Evolutionary conservation across 2,888 invertebrate genomes (phyloP).

Genomic region (Panorpa germanica): DNA sequence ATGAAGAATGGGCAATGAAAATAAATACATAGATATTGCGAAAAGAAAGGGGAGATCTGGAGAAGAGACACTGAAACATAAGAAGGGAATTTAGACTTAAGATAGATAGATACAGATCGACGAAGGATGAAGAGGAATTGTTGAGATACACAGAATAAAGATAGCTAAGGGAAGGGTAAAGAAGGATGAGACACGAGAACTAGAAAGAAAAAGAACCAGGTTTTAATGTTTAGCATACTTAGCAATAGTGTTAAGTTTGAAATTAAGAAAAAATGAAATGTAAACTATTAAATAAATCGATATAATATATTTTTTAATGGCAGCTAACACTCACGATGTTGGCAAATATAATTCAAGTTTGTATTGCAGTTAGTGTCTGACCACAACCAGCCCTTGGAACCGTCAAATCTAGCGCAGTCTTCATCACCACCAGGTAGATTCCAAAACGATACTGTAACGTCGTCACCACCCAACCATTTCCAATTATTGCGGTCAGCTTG

Average conservation of each 20-base stretch:
- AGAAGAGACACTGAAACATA: too few species aligned
- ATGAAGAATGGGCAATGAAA: not conserved
- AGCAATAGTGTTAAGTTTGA: too few species aligned
- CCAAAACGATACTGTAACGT: slow-evolving; percentile 84
- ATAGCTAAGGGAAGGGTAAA: too few species aligned
- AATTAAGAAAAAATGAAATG: not conserved
- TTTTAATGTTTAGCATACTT: too few species aligned
- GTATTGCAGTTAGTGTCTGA: slow-evolving; percentile 77
- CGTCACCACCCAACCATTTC: slow-evolving; percentile 81
- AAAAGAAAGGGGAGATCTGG: too few species aligned
- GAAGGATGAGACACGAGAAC: too few species aligned
- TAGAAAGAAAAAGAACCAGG: too few species aligned
- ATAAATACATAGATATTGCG: not conserved
- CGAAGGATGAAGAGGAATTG: too few species aligned
- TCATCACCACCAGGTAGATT: slow-evolving; percentile 68
- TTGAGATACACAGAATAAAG: too few species aligned
- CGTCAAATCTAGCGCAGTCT: slow-evolving; percentile 78
- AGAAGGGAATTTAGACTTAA: too few species aligned
- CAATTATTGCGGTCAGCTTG: slow-evolving; percentile 56
- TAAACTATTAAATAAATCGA: slow-evolving; percentile 4
- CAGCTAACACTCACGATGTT: slow-evolving; percentile 56
- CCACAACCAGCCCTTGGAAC: slow-evolving; percentile 89
- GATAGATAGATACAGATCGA: too few species aligned
- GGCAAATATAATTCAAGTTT: slow-evolving; percentile 76
- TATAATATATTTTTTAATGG: slow-evolving; percentile 1